Base-by-base conservation (phyloP, 2,797 vertebrate species). In the Sparus aurata region DNA sequence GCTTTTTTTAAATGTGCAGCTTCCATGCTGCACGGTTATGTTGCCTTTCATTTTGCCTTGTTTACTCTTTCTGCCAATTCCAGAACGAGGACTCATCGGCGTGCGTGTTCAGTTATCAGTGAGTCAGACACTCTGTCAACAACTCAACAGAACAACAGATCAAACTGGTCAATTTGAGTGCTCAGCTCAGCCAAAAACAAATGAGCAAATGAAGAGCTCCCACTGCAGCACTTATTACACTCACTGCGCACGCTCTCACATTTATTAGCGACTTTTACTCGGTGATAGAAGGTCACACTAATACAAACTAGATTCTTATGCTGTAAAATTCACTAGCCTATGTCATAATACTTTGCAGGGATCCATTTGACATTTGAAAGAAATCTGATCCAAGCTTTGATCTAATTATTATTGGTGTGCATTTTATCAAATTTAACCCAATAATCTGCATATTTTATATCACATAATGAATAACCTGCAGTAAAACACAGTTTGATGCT, bases 161-260 rank as follows among this genome's bases (percentile, higher is more conserved):
- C 22, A 73, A 64, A 57, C 16, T 11, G 11, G 43, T 38, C 16
- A 20, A 47, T 41, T 3, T 45, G 52, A 23, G 52, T 22, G 34
- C 12, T 13, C 22, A 34, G 61, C 65, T 46, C 57, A 61, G 34
- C 55, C 55, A 45, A 43, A 75, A 75, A 13, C 27, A 27, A 59
- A 59, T 5, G 34, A 60, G 34, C 63, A 59, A 67, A 43, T 7
- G 23, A 60, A 52, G 15, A 60, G 65, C 38, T 76, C 57, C 38
- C 23, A 46, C 54, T 66, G 45, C 45, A 59, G 55, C 30, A 50
- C 27, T 23, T 30, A 16, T 22, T 58, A 45, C 54, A 12, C 18
- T 22, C 1, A 64, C 43, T 55, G 47, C 47, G 61, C 47, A 27
- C 22, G 1, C 38, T 54, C 13, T 22, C 34, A 10, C 49, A 15